Evolutionary conservation across 2,888 invertebrate species (phyloP).

Genomic region (Fragum sueziense): DNA sequence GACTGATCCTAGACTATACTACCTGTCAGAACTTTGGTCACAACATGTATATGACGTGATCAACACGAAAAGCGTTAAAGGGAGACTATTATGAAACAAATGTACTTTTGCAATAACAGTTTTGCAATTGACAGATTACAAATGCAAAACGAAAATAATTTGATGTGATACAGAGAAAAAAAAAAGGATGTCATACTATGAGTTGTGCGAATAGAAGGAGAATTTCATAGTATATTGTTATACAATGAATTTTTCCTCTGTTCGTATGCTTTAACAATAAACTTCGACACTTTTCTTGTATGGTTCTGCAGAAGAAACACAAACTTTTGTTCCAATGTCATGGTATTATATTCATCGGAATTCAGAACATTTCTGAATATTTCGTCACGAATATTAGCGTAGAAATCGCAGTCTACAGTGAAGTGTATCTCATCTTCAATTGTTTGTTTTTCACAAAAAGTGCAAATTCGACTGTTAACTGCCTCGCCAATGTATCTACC

Average conservation of each 20-base stretch:
- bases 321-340: background rate
- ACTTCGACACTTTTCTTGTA: background rate
- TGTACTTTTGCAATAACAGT: too few species aligned
- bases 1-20: too few species aligned
- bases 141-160: too few species aligned
- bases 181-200: too few species aligned
- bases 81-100: too few species aligned
- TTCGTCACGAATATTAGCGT: background rate
- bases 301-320: background rate
- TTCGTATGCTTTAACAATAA: background rate
- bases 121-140: too few species aligned
- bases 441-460: slow-evolving; percentile 6
- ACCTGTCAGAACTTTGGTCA: too few species aligned
- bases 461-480: slow-evolving; percentile 25
- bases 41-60: too few species aligned
- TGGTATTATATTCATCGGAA: background rate
- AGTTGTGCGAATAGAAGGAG: too few species aligned
- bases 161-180: too few species aligned
- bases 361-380: background rate
- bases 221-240: too few species aligned
- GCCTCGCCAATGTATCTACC: slow-evolving; percentile 32
- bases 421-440: slow-evolving; percentile 29
- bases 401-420: background rate
- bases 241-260: background rate
- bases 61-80: too few species aligned